Conservation (phyloP, 1,140 invertebrate species). For the Tachypleus tridentatus region DNA sequence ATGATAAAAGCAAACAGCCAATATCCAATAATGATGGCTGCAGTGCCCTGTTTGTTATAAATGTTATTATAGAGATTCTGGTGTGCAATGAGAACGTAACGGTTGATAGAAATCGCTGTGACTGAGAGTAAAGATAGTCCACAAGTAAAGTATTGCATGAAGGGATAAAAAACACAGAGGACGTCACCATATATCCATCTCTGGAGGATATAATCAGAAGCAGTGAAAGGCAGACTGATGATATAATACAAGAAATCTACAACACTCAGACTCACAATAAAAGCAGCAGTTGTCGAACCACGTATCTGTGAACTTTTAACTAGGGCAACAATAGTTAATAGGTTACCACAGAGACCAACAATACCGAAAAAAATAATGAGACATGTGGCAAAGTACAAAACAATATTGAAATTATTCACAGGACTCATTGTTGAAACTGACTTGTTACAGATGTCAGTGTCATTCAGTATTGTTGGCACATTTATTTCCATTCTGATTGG, state of each 20-base stretch:
- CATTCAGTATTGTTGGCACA: too few relatives aligned
- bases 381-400: constrained; percentile 15
- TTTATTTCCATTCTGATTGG: too few relatives aligned
- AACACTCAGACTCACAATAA: constrained; percentile 69
- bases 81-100: constrained; percentile 41
- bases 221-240: constrained; percentile 70
- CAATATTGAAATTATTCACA: too few relatives aligned
- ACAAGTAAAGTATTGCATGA: constrained; percentile 80
- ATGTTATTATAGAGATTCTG: constrained; percentile 14
- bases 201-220: constrained; percentile 63
- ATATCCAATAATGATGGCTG: constrained; percentile 40
- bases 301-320: constrained; percentile 30
- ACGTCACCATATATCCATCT: constrained; percentile 65
- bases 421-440: too few relatives aligned
- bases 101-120: constrained; percentile 77
- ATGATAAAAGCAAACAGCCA: constrained; percentile 54
- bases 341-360: constrained; percentile 22
- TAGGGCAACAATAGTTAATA: constrained; percentile 21
- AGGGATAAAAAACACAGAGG: constrained; percentile 69
- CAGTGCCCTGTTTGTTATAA: constrained; percentile 18
- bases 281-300: constrained; percentile 61
- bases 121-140: constrained; percentile 74
- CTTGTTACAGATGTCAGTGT: too few relatives aligned
- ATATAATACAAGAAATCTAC: constrained; percentile 74
- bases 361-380: constrained; percentile 20